Evolutionary conservation across 2,888 invertebrate species (phyloP), one percentile per base, ranked within the genome.

Genomic region (Sthenelais limicola): DNA sequence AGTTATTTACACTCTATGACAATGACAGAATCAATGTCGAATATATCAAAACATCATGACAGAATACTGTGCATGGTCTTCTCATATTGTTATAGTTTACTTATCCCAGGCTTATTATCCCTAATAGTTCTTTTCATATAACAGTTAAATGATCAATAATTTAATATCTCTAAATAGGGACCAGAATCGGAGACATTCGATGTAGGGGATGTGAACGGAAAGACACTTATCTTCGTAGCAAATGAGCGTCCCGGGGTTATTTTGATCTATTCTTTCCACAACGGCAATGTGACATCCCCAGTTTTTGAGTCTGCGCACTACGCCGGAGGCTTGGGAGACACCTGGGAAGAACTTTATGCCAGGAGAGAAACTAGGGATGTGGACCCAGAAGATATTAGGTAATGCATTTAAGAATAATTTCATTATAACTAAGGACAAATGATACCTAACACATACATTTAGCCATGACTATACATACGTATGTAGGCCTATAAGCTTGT

Each of bases 171-270:
- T 18, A 21, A 15, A 12, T 32, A 58, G 83, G 83, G 83, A 0
- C 79, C 80, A 4, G 82, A 83, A 62, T 73, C 79, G 0, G 83
- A 83, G 69, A 74, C 77, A 15, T 48, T 82, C 5, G 79, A 77
- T 1, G 72, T 81, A 9, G 82, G 73, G 5, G 74, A 77, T 12
- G 73, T 82, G 33, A 76, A 74, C 1, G 75, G 75, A 18, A 71
- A 74, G 9, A 75, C 78, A 0, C 26, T 82, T 0, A 43, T 83
- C 12, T 78, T 83, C 66, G 75, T 83, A 5, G 83, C 81, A 1
- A 78, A 76, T 47, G 83, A 83, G 72, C 58, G 80, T n/a, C 82
- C 83, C 0, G 82, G 83, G 15, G 75, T 74, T 5, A 78, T 83
- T 28, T 73, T 75, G 21, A 77, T 82, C 3, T 83, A 81, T 74